Evolutionary conservation across 2,797 vertebrate genomes (phyloP), one percentile per base, ranked within the genome.

Genomic region (Acanthurus tractus): DNA sequence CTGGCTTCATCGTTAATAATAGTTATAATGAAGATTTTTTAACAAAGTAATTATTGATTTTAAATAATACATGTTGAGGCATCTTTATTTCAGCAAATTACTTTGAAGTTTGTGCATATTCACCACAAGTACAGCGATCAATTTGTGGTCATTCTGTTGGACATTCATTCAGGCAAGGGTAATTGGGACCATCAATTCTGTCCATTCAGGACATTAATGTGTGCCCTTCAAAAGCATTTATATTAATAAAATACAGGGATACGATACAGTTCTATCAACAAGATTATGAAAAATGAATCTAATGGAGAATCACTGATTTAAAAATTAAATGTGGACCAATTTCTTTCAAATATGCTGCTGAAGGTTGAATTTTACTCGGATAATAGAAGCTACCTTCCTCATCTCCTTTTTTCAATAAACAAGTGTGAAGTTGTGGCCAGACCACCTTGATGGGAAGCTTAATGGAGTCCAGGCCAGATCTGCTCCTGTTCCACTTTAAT

Each of bases 361-460:
- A 80, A 57, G 49, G 17, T 10, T 68, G 59, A 81, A 85, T 79
- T 75, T 70, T 38, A 78, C 55, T 25, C 40, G 72, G 66, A 76
- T 79, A 66, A 69, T 66, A 54, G 48, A 76, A 81, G 83, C 79
- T 67, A 77, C 83, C 76, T 29, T 66, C 61, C 38, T 82, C 61
- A 56, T 83, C 81, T 72, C 42, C 72, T 75, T 75, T 63, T 62
- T 18, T 53, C 23, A 18, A 52, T 81, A 76, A 89, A 89, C 66
- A 69, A 83, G 68, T 88, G 88, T 87, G 85, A 88, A 81, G 86
- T 69, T 84, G 77, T 82, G 70, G 81, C 79, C 3, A 48, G 71
- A 74, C 77, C 74, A 42, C 74, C 25, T 55, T 78, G 84, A 87
- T 82, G 67, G 81, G 70, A 81, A 69, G 44, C 82, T 88, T 91